Evolutionary conservation across 37 sponge, comb jelly and placozoan species (phyloP), one percentile per base, ranked within the genome.

Genomic region (Haliclona indistincta): DNA sequence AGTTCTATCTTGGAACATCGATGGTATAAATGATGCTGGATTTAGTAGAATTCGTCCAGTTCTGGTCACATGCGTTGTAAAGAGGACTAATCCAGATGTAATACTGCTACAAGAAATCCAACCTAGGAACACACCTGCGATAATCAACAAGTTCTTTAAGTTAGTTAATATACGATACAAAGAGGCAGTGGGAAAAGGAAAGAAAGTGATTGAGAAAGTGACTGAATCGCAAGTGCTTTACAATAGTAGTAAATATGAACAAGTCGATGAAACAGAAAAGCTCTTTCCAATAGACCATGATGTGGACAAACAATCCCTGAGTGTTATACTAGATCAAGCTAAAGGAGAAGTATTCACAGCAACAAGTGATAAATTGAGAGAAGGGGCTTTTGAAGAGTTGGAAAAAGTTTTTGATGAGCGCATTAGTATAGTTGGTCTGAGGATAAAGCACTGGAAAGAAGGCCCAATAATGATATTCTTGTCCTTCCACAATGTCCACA

Each of bases 401-500:
- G 28, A 15, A 13, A 30, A 6, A 58, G 5, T 58, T 6, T 58
- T 6, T 30, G 28, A 30, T 29, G n/a, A 15, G 28, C 61, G 61
- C 5, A 58, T 58, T 29, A 15, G 19, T 58, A 58, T 58, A 20
- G 61, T 58, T 15, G 61, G 61, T 20, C 61, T 58, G 22, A 58
- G 28, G 61, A 6, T 7, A 5, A 58, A 30, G 61, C 19, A 58
- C 61, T 30, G 28, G 5, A 30, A 58, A 30, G n/a, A n/a, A n/a
- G n/a, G 28, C 8, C n/a, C 30, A 58, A 30, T 58, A 6, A 58
- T 58, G 8, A 58, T 58, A 6, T 58, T 58, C 22, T 29, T 58
- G 61, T 58, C 61, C 6, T 58, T 58, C n/a, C 61, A 58, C 61
- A 58, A 58, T 15, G 61, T 58, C 6, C n/a, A 58, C 61, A 58